Evolutionary conservation across 2,888 invertebrate species (phyloP).

Genomic region (Drosophila histrio): DNA sequence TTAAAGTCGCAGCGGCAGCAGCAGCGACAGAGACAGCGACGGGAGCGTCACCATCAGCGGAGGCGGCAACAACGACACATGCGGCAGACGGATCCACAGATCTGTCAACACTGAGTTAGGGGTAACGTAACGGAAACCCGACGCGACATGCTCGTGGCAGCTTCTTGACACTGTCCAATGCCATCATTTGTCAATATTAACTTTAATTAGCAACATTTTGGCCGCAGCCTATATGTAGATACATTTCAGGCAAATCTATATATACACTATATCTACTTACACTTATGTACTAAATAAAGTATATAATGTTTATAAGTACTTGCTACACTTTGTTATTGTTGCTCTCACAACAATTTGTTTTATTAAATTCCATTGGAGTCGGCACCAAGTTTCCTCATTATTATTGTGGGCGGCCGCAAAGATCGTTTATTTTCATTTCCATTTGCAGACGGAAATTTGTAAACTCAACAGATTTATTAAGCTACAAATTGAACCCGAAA

Average conservation of each 20-base stretch:
- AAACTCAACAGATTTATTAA: constrained; percentile 40
- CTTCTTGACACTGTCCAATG: constrained; percentile 68
- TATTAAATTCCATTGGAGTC: constrained; percentile 43
- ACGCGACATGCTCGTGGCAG: constrained; percentile 20
- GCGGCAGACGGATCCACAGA: constrained; percentile 55
- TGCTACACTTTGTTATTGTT: constrained; percentile 33
- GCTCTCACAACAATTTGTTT: constrained; percentile 62
- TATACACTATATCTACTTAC: constrained; percentile 1
- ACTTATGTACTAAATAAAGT: constrained; percentile 1
- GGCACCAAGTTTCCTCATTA: constrained; percentile 16
- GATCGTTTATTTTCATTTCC: constrained; percentile 60
- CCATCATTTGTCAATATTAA: constrained; percentile 80
- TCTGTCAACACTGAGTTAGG: constrained; percentile 55
- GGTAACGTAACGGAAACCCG: constrained; percentile 33
- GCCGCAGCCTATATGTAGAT: constrained; percentile 2
- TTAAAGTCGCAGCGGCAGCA: constrained; percentile 63
- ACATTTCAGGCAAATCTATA: neutral
- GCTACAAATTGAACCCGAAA: constrained; percentile 18
- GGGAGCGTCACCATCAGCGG: constrained; percentile 45
- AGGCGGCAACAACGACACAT: constrained; percentile 64
- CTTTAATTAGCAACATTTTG: constrained; percentile 74
- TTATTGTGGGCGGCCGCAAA: constrained; percentile 25
- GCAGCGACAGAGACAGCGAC: constrained; percentile 34
- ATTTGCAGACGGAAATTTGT: constrained; percentile 36
- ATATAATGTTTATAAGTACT: constrained; percentile 6